A percentile compares a stretch with the other conserved stretches of the same genome.
phyloP scores from a whole-genome alignment of 2,888 invertebrate genomes.

The Troilus luridus region DNA sequence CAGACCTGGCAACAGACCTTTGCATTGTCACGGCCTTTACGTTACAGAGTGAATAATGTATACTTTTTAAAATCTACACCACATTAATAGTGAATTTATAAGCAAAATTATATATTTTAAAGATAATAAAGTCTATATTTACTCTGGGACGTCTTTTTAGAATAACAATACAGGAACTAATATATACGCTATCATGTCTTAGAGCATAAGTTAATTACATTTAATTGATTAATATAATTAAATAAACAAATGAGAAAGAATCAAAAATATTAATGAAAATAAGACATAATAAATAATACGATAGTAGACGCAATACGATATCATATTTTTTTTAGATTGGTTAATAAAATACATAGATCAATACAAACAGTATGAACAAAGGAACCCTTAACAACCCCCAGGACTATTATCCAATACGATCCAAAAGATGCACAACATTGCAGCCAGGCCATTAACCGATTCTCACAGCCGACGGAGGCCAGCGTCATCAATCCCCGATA shows the following conservation, averaged over 20 bases:
- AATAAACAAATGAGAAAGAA: too few species aligned
- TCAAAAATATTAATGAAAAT: neutral
- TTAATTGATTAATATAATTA: neutral
- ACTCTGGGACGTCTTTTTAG: too few species aligned
- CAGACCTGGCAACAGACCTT: too few species aligned
- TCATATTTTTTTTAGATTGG: too few species aligned
- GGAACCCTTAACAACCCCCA: neutral
- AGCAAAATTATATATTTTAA: neutral
- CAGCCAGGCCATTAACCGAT: slow-evolving; percentile 9
- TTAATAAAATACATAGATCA: neutral
- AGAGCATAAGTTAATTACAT: neutral
- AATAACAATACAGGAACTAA: too few species aligned
- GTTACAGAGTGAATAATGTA: too few species aligned
- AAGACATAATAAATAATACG: too few species aligned
- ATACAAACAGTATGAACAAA: neutral
- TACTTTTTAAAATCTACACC: too few species aligned
- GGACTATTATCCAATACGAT: neutral
- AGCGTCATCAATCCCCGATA: neutral
- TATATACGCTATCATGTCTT: too few species aligned
- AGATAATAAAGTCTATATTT: too few species aligned
- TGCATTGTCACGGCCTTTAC: too few species aligned
- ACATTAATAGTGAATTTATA: neutral
- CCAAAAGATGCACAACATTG: slow-evolving; percentile 20
- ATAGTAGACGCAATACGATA: too few species aligned
- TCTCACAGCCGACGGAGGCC: neutral